Evolutionary conservation across 2,888 invertebrate species (phyloP), one percentile per base, ranked within the genome.

Genomic region (Lymantria dispar): DNA sequence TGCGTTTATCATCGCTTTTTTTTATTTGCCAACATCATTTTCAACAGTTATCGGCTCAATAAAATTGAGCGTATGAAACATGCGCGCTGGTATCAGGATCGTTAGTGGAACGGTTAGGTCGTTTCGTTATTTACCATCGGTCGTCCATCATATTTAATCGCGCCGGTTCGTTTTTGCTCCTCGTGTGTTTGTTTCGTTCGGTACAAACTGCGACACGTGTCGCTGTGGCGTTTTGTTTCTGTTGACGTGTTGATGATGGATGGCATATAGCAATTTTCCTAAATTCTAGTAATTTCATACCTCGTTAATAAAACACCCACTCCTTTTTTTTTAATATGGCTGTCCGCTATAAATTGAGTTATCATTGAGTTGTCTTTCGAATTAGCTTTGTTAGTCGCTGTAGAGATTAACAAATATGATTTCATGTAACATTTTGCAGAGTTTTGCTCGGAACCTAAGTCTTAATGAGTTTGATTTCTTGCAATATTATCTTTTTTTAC

Each of bases 81-180:
- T 76, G 70, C 60, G 72, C 69, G 67, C 65, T 64, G 74, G 70
- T 78, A 75, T 76, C 74, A 67, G 72, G 72, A 73, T 84, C 84
- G 84, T 85, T 85, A 85, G 80, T 77, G 80, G 75, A 77, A 76
- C 79, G 74, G 78, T 78, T 78, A 71, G 74, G 71, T 78, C 81
- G 79, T 80, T 78, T 76, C 70, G 72, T 70, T 76, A 74, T 78
- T 80, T 80, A 78, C 77, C 78, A 75, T 69, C 68, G 80, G 66
- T 80, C 85, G 82, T 87, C 75, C 82, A 85, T 88, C 87, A 86
- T 83, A 74, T 83, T 80, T 85, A 84, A 86, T 87, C 86, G 71
- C 69, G 67, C 65, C 67, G 71, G 62, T 70, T 68, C 74, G 75
- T 76, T 78, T 79, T 73, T 73, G 63, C 65, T 72, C 62, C 50